A percentile compares a stretch with the other conserved stretches of the same genome.
Evolutionary conservation across 2,888 invertebrate genomes (phyloP).

Genomic region (Himalopsyche tibetana): DNA sequence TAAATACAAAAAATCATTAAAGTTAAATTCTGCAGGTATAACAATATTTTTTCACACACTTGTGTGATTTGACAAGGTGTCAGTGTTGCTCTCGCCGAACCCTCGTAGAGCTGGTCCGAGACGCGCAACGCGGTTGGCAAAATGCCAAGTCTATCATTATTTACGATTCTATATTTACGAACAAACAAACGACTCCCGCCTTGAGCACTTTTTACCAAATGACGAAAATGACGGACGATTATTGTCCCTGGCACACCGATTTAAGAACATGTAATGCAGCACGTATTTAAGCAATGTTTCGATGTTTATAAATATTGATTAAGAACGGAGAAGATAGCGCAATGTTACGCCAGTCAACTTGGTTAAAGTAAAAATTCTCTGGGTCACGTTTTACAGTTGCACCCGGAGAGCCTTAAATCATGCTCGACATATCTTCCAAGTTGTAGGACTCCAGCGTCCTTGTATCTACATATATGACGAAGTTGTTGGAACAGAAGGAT

Average conservation of each 20-base stretch:
- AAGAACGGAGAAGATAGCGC: too few species aligned
- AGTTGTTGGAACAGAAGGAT: too few species aligned
- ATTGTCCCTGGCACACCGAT: neutral
- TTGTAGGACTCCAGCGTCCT: too few species aligned
- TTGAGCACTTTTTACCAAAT: neutral
- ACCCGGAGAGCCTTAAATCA: too few species aligned
- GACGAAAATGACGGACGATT: slow-evolving; percentile 18
- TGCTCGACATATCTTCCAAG: too few species aligned
- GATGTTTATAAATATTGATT: too few species aligned
- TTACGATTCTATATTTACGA: slow-evolving; percentile 23
- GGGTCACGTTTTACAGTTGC: too few species aligned
- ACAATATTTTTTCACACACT: neutral
- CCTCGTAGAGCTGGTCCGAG: neutral
- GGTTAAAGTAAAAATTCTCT: too few species aligned
- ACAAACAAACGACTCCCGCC: slow-evolving; percentile 34
- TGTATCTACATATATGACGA: too few species aligned
- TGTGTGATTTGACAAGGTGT: slow-evolving; percentile 26
- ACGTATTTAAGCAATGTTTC: neutral
- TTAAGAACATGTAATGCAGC: neutral
- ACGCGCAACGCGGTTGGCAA: slow-evolving; percentile 20
- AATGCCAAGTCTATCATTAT: neutral
- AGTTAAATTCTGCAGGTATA: too few species aligned
- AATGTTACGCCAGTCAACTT: too few species aligned
- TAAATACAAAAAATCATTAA: too few species aligned
- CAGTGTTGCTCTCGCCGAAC: neutral